Base-by-base conservation (phyloP, 2,888 invertebrate species). In the Drosophila tripunctata region DNA sequence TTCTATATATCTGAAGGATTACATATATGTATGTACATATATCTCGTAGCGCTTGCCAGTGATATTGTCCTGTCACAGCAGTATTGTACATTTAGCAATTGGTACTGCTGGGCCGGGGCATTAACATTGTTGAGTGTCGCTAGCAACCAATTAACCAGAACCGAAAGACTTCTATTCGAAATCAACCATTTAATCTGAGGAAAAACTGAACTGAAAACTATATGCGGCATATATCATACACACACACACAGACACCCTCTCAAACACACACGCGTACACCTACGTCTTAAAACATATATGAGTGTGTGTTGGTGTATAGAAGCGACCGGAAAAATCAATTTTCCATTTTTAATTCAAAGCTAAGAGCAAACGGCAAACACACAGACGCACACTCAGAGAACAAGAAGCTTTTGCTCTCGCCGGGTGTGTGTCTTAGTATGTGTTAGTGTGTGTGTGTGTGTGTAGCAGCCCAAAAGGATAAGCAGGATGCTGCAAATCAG, bases 31-130 rank as follows among this genome's bases (percentile, higher is more conserved):
- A n/a, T n/a, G n/a, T 47, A 44, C 14, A 64, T 57, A 38, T 22
- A 17, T 14, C 21, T 15, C 15, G n/a, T 40, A n/a, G 76, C 92
- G 93, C 92, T 92, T 92, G 93, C 94, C 95, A 93, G 94, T 95
- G 94, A 97, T 97, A 97, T 97, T 97, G 97, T 97, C 97, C 96
- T 96, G 97, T 97, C 97, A 97, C 97, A 97, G 97, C 97, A 97
- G 97, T 97, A 97, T 95, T 94, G 92, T 93, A 92, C 70, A 67
- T 75, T 69, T 90, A 81, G 67, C 70, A 92, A 85, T 92, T 92
- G 93, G 93, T 97, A 97, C 97, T 97, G 97, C 96, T 97, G 96
- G 94, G 94, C 93, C 96, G 94, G 96, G 97, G 96, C 97, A 97
- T 96, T 94, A 94, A 93, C 94, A 94, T 93, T 93, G 94, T 93